These are phyloP conservation scores for Gymnarchus niloticus DNA, from an alignment of 2,113 vertebrate genomes.

Conservation along the genomic window DNA sequence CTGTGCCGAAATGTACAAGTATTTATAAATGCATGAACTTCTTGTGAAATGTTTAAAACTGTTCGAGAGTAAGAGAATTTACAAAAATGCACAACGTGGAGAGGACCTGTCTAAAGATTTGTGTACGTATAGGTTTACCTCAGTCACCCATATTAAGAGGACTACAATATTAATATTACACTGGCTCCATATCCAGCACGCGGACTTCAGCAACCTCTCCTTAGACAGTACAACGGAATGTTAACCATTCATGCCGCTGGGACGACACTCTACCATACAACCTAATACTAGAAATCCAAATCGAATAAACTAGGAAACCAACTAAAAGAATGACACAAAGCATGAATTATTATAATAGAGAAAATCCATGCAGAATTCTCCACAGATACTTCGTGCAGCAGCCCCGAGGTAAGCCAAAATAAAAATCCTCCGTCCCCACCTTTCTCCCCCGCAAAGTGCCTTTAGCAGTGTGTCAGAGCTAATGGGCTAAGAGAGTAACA, in stretches of 20 bases:
- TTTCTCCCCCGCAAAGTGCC: too few relatives aligned
- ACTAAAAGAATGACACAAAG: too few relatives aligned
- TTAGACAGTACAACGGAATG: too few relatives aligned
- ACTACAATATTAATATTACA: neutral
- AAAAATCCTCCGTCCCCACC: too few relatives aligned
- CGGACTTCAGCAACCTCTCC: neutral
- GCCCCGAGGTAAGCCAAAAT: too few relatives aligned
- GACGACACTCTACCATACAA: too few relatives aligned
- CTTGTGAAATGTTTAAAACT: neutral
- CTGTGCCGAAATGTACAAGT: neutral
- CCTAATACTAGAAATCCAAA: too few relatives aligned
- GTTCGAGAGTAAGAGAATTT: neutral
- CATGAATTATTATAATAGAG: too few relatives aligned
- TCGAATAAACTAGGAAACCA: too few relatives aligned
- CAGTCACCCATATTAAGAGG: neutral
- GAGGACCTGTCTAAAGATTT: neutral
- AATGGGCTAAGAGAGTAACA: neutral
- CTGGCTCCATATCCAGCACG: neutral
- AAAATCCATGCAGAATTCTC: too few relatives aligned
- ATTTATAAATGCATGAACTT: neutral
- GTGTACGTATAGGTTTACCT: neutral
- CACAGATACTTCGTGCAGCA: too few relatives aligned
- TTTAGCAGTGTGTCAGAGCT: neutral
- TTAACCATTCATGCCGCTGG: neutral
- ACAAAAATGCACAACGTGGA: neutral